Conservation (phyloP, 2,113 vertebrate species). For the Hippocampus abdominalis region DNA sequence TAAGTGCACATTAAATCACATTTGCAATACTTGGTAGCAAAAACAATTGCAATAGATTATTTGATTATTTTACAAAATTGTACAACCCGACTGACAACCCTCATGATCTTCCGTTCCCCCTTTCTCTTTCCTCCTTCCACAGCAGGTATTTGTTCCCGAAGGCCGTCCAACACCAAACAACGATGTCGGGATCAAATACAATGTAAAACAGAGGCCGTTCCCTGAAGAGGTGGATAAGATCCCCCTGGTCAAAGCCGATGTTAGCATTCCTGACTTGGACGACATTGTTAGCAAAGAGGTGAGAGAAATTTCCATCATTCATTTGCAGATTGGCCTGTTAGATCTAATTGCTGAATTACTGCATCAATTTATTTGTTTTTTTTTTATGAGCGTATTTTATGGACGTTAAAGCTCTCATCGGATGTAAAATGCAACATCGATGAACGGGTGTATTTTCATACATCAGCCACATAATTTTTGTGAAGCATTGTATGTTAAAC, state of each 20-base stretch:
- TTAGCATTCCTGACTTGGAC: conserved; percentile 94
- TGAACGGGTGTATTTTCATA: no score
- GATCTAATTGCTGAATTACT: neutral
- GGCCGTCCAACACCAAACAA: conserved; percentile 84
- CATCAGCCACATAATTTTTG: no score
- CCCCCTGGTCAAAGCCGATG: conserved; percentile 92
- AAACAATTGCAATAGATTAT: no score
- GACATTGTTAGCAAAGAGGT: conserved; percentile 93
- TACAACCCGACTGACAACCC: conserved; percentile 1
- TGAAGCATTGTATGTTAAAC: no score
- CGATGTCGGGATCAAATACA: conserved; percentile 85
- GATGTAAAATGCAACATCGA: no score
- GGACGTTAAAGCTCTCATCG: no score
- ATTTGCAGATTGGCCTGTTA: neutral
- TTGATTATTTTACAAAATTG: no score
- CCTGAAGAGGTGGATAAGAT: conserved; percentile 97
- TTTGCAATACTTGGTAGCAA: no score
- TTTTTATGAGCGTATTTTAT: no score
- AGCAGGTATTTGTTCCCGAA: conserved; percentile 89
- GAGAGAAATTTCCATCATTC: conserved; percentile 39
- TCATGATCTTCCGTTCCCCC: neutral
- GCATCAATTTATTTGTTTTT: neutral
- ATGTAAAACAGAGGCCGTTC: conserved; percentile 90
- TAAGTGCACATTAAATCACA: no score
- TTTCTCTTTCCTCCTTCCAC: conserved; percentile 22